Conservation (phyloP, 2,888 invertebrate genomes). For the Phyllotreta cruciferae region DNA sequence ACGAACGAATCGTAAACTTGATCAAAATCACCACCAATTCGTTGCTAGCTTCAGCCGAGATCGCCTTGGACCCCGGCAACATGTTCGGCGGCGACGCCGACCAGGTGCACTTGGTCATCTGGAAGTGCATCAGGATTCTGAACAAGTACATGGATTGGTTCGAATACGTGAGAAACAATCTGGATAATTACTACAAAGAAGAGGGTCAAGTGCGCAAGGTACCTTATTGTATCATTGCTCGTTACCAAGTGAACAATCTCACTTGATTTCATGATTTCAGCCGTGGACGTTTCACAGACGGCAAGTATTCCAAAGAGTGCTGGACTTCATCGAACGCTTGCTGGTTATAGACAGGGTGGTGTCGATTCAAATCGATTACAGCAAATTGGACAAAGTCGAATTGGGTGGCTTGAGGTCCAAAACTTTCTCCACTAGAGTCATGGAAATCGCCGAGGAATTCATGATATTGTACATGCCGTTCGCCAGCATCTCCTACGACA, state of each 20-base stretch:
- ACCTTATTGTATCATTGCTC: conserved; percentile 59
- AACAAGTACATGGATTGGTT: conserved; percentile 57
- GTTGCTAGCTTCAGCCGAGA: conserved; percentile 76
- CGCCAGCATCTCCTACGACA: conserved; percentile 72
- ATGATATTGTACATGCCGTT: conserved; percentile 58
- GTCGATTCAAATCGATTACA: conserved; percentile 79
- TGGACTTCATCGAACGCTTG: conserved; percentile 70
- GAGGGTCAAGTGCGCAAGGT: conserved; percentile 41
- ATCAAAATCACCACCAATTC: conserved; percentile 83
- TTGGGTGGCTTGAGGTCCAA: conserved; percentile 58
- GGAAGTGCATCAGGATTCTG: conserved; percentile 49
- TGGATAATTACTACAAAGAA: conserved; percentile 57
- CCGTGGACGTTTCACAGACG: conserved; percentile 80
- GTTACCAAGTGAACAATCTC: not conserved
- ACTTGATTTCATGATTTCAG: conserved; percentile 2
- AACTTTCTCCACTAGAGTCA: conserved; percentile 53
- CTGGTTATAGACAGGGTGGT: conserved; percentile 73
- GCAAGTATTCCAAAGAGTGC: conserved; percentile 73
- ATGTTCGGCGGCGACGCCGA: conserved; percentile 83
- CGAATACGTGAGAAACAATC: conserved; percentile 61
- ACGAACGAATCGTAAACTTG: conserved; percentile 71
- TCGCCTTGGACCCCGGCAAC: conserved; percentile 77
- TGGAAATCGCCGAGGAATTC: conserved; percentile 56
- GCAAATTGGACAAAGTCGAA: conserved; percentile 80
- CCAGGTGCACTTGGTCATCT: conserved; percentile 53